Percentiles rank a stretch among this genome's conserved stretches.
Evolutionary conservation across 2,797 vertebrate species (phyloP).

Genomic region (Microctenopoma steveboyesi): DNA sequence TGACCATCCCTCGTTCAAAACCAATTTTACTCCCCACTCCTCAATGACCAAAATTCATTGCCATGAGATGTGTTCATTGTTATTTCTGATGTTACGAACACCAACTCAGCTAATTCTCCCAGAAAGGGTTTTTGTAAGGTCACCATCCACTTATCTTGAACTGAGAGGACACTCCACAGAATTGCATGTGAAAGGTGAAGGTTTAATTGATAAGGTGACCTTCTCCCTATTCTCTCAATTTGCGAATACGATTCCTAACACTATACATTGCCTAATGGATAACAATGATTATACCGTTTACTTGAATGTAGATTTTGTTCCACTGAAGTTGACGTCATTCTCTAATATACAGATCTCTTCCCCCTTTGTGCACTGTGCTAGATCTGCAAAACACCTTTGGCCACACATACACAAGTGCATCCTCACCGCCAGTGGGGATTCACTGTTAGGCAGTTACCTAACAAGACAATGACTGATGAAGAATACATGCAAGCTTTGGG

Average conservation of each 20-base stretch:
- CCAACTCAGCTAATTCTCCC: constrained; percentile 33
- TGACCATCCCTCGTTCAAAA: constrained; percentile 50
- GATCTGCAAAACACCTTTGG: constrained; percentile 29
- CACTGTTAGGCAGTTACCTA: constrained; percentile 64
- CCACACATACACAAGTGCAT: constrained; percentile 33
- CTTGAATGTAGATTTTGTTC: constrained; percentile 20
- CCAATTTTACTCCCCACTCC: constrained; percentile 19
- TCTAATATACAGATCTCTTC: background rate
- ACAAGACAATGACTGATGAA: constrained; percentile 39
- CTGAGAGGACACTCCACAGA: constrained; percentile 52
- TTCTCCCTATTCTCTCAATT: constrained; percentile 50
- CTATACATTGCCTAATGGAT: background rate
- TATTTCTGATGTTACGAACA: constrained; percentile 45
- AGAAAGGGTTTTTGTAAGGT: constrained; percentile 66
- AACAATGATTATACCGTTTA: background rate
- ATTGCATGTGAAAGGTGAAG: constrained; percentile 66
- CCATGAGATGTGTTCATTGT: constrained; percentile 33
- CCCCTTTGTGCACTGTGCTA: background rate
- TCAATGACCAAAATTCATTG: constrained; percentile 26
- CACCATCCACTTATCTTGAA: constrained; percentile 61
- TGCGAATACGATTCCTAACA: constrained; percentile 11
- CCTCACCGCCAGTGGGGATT: constrained; percentile 34
- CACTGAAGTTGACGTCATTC: constrained; percentile 1
- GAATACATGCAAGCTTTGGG: constrained; percentile 51
- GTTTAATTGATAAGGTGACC: constrained; percentile 59